Conservation (phyloP, 1,140 invertebrate species). For the Cyclina sinensis region DNA sequence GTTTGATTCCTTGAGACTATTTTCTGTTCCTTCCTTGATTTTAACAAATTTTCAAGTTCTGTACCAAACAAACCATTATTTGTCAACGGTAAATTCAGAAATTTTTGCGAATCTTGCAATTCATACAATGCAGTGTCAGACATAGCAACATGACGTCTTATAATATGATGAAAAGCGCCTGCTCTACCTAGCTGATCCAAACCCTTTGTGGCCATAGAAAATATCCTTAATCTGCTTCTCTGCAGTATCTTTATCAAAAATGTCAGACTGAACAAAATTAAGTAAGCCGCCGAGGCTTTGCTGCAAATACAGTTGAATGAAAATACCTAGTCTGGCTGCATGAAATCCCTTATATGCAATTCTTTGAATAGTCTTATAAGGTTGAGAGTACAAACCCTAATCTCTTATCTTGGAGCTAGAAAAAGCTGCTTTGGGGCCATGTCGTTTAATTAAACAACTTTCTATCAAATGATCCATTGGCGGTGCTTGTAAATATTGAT, state of each 20-base stretch:
- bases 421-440: not conserved
- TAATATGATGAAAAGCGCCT: conserved; percentile 49
- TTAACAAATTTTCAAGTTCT: conserved; percentile 37
- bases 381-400: not conserved
- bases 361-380: conserved; percentile 30
- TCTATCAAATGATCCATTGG: conserved; percentile 6
- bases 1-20: not conserved
- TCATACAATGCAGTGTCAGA: conserved; percentile 34
- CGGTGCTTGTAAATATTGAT: not conserved
- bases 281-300: conserved; percentile 29
- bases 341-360: conserved; percentile 35
- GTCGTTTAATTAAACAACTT: conserved; percentile 13
- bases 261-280: not conserved
- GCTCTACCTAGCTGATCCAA: conserved; percentile 34
- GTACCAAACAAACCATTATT: conserved; percentile 24
- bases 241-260: conserved; percentile 6
- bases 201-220: conserved; percentile 45
- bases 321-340: conserved; percentile 18
- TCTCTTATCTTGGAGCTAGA: not conserved
- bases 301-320: conserved; percentile 40
- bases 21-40: conserved; percentile 12
- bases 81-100: conserved; percentile 14
- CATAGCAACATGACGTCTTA: not conserved
- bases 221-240: conserved; percentile 12
- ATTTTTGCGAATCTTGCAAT: not conserved